These are phyloP conservation scores for Parasteatoda tepidariorum DNA, from an alignment of 1,140 invertebrate genomes.

Conservation along the genomic window DNA sequence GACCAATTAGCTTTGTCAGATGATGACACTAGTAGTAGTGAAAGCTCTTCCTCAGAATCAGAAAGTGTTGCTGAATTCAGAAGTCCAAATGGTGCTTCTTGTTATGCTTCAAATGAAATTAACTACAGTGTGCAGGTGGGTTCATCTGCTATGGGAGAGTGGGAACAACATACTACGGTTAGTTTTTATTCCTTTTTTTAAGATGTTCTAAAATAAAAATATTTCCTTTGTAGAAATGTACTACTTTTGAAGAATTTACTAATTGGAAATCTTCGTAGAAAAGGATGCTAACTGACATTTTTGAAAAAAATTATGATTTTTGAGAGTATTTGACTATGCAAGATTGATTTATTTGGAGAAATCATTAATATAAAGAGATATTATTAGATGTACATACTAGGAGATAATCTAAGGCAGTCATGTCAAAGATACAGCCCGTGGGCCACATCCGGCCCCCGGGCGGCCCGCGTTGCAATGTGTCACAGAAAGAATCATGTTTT, in stretches of 20 bases:
- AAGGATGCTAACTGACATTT: not conserved
- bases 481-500: too few species aligned
- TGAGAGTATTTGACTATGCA: too few species aligned
- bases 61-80: not conserved
- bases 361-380: too few species aligned
- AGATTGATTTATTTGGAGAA: too few species aligned
- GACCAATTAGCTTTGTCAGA: constrained; percentile 37
- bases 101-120: not conserved
- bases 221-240: not conserved
- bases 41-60: not conserved
- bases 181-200: not conserved
- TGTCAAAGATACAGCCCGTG: too few species aligned
- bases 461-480: too few species aligned
- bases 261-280: not conserved
- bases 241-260: not conserved
- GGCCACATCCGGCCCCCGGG: too few species aligned
- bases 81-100: not conserved
- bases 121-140: constrained; percentile 11
- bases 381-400: too few species aligned
- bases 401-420: too few species aligned
- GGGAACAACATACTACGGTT: constrained; percentile 48
- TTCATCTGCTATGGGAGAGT: constrained; percentile 18
- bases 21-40: constrained; percentile 32
- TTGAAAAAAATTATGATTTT: not conserved
- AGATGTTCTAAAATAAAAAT: not conserved